Evolutionary conservation across 2,113 vertebrate species (phyloP), one percentile per base, ranked within the genome.

Genomic region (Prochilodus magdalenae): DNA sequence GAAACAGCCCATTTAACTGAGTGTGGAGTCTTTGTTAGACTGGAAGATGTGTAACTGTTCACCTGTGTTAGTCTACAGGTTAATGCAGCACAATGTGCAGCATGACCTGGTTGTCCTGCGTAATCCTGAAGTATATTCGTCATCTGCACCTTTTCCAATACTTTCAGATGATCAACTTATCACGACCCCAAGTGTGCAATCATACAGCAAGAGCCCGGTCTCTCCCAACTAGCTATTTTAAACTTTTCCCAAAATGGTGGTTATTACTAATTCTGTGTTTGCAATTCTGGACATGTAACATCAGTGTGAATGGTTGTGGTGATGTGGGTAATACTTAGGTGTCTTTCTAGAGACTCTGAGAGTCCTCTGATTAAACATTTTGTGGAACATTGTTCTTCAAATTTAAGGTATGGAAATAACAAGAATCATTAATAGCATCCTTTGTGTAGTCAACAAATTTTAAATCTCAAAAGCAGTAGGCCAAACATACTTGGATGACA

Each of bases 1-100:
- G 40, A 11, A 1, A 44, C 8, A 11, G 20, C 24, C 1, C 20
- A 10, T 59, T 26, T 36, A 63, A 36, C 27, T 2, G 20, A 22
- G 13, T 63, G 75, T 16, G 6, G 15, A 47, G 30, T 70, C 60
- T 27, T 63, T 24, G 57, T 70, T 47, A 60, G 3, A 20, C 22
- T 73, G 26, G 8, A 15, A 55, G 70, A 11, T 22, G 40, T 62
- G 29, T 73, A 8, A 80, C 12, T 7, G n/a, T 55, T 72, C 13
- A 22, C 13, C 36, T 62, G 36, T 62, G 77, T 47, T 62, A 53
- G 22, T 73, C 69, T 53, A 60, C 22, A 73, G 79, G 70, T 73
- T 47, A 65, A 73, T 36, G 33, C 33, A 36, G 33, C 33, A 6
- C 6, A 36, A 3, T 29, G 63, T 44, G 59, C 24, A 51, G 55